phyloP scores from a whole-genome alignment of 2,888 invertebrate genomes.

The Dicranocentrus wangi region DNA sequence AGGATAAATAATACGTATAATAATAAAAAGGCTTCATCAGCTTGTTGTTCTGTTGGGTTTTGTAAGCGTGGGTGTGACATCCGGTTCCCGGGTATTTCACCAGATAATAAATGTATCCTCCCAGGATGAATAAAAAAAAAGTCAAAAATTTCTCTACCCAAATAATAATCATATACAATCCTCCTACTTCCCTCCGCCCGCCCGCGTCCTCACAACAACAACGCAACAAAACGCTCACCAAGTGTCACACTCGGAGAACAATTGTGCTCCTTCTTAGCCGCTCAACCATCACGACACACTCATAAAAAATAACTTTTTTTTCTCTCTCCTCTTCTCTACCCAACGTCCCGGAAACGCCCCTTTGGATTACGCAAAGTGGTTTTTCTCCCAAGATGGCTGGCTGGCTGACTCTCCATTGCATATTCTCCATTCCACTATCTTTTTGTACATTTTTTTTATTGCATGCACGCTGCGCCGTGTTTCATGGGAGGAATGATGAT shows the following conservation, averaged over 20 bases:
- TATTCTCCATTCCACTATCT: constrained; percentile 13
- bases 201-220: no score
- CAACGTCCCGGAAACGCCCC: constrained; percentile 66
- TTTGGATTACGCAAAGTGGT: constrained; percentile 62
- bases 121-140: no score
- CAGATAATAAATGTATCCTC: constrained; percentile 6
- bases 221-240: no score
- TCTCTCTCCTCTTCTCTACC: no score
- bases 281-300: constrained; percentile 32
- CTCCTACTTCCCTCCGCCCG: neutral
- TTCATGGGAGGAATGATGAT: neutral
- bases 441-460: constrained; percentile 30
- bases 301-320: constrained; percentile 15
- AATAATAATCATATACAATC: neutral
- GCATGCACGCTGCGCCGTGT: constrained; percentile 12
- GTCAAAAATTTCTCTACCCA: neutral
- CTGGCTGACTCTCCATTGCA: constrained; percentile 8
- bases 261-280: constrained; percentile 32
- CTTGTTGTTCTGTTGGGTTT: no score
- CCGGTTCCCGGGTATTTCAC: constrained; percentile 62
- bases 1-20: no score
- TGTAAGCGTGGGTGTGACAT: constrained; percentile 63
- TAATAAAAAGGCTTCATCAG: no score
- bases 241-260: constrained; percentile 18
- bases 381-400: constrained; percentile 58